Base-by-base conservation (phyloP, 2,113 vertebrate species). In the Fregetta grallaria region DNA sequence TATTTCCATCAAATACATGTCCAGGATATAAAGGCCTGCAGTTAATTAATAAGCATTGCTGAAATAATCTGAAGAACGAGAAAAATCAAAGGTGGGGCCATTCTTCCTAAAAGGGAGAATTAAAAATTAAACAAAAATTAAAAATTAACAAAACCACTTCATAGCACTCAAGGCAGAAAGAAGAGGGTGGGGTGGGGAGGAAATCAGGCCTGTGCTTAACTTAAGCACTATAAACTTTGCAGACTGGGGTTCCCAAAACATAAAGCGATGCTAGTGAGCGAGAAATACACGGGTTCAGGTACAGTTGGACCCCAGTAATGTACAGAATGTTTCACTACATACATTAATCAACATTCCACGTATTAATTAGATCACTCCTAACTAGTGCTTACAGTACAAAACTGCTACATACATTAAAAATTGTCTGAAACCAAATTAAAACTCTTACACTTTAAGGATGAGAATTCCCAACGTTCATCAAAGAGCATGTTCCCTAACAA, bases 291-390 rank as follows among this genome's bases (percentile, higher is more conserved):
- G 6, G 13, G 38, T 52, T 71, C 38, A 44, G 30, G 53, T 32
- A 8, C 10, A 81, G 20, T 27, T 87, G 38, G n/a, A 72, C 18
- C 10, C n/a, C 17, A 68, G 16, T 18, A 77, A 86, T 75, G 56
- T 10, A 38, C 0, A 17, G 40, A 70, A 22, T 52, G 26, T 50
- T 86, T 63, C 16, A 34, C 12, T 58, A 11, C 1, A n/a, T 2
- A 14, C 12, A 29, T 34, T 61, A 58, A 45, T 55, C 77, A 78
- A 36, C 23, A 62, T 44, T 66, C 44, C 42, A 45, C 6, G 2
- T 7, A 15, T 62, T 88, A 45, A 86, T 72, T 30, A 38, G 4
- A 14, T 29, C 1, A 63, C 52, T 42, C 65, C 50, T 65, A 82
- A 30, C 32, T 61, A 44, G 10, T 26, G 38, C 70, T 82, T 58